Percentiles rank a stretch among this genome's conserved stretches.
These are phyloP conservation scores for Orussus abietinus DNA, from an alignment of 1,140 invertebrate genomes.

Conservation along the genomic window DNA sequence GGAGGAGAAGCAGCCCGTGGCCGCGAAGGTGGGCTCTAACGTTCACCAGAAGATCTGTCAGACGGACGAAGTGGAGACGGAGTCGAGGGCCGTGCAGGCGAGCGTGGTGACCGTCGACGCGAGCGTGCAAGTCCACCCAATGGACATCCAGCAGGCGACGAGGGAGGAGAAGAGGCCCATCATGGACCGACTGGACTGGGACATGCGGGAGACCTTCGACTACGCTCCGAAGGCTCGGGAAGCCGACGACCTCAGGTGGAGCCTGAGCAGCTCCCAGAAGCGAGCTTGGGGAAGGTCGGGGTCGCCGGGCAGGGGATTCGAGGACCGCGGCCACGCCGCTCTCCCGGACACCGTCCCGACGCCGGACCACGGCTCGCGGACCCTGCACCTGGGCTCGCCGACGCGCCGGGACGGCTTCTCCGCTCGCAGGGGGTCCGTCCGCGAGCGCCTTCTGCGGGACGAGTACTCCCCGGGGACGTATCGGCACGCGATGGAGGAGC, in stretches of 20 bases:
- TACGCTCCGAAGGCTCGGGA: conserved; percentile 29
- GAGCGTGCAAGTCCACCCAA: conserved; percentile 33
- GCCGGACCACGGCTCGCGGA: conserved; percentile 21
- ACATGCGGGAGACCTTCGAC: conserved; percentile 35
- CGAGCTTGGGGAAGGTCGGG: conserved; percentile 21
- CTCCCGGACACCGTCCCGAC: conserved; percentile 7
- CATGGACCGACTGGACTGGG: conserved; percentile 46
- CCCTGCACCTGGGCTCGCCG: conserved; percentile 18
- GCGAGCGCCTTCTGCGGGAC: conserved; percentile 22
- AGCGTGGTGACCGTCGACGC: conserved; percentile 21
- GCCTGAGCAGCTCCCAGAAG: conserved; percentile 39
- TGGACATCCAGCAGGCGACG: conserved; percentile 23
- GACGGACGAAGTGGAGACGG: conserved; percentile 34
- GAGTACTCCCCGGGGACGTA: conserved; percentile 27
- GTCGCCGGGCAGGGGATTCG: conserved; percentile 15
- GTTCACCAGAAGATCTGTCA: conserved; percentile 50
- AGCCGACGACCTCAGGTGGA: conserved; percentile 41
- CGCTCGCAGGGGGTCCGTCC: conserved; percentile 15
- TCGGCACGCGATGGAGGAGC: conserved; percentile 20
- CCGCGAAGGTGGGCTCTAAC: conserved; percentile 20
- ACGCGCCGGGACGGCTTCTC: conserved; percentile 25
- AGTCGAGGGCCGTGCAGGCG: conserved; percentile 27
- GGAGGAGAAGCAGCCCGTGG: conserved; percentile 11
- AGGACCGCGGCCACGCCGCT: conserved; percentile 21
- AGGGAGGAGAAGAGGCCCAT: conserved; percentile 40